These are phyloP conservation scores for Synodontis membranacea DNA, from an alignment of 2,113 vertebrate species.

Conservation along the genomic window DNA sequence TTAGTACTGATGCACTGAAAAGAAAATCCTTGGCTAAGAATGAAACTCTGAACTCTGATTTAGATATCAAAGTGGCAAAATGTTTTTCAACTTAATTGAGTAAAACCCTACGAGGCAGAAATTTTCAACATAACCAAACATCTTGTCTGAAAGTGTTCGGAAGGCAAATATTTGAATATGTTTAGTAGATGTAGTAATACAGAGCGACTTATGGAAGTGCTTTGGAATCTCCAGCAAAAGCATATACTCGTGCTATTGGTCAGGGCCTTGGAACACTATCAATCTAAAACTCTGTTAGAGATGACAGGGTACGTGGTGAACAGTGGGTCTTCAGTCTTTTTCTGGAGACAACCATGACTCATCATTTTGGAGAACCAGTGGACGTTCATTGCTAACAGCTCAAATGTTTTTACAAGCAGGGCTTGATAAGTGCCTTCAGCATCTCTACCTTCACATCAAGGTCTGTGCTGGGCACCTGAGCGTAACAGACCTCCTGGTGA, in stretches of 20 bases:
- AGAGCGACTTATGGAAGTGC: not conserved
- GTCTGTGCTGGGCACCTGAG: not conserved
- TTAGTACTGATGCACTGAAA: not conserved
- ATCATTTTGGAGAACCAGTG: not conserved
- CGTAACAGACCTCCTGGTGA: not conserved
- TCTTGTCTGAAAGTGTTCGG: not conserved
- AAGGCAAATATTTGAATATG: not conserved
- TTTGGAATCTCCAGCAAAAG: not conserved
- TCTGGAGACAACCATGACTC: not conserved
- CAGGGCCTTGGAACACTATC: not conserved
- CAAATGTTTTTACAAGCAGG: not conserved
- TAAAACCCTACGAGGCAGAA: not conserved
- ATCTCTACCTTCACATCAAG: not conserved
- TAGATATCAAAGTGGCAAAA: not conserved
- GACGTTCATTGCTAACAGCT: not conserved
- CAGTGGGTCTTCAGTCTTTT: not conserved
- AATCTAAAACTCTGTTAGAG: not conserved
- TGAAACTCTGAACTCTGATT: not conserved
- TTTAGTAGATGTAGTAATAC: not conserved
- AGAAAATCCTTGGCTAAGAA: not conserved
- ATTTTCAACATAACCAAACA: not conserved
- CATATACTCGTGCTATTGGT: not conserved
- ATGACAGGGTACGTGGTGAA: not conserved
- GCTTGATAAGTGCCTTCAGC: not conserved
- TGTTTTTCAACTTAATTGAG: not conserved